Evolutionary conservation across 2,888 invertebrate genomes (phyloP).

Genomic region (Agonum fuliginosum): DNA sequence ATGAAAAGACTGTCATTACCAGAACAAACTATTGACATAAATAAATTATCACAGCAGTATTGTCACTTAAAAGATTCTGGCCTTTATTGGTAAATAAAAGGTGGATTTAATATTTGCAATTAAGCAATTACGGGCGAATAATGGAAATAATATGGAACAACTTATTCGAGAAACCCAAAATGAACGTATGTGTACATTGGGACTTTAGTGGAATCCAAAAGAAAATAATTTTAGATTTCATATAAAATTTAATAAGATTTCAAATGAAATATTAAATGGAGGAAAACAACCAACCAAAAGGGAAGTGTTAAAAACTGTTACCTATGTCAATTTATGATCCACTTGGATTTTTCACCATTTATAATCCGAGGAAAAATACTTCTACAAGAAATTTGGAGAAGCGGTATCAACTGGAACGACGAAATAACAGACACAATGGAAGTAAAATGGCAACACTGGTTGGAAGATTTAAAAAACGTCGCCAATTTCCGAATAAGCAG

Average conservation of each 20-base stretch:
- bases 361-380: conserved; percentile 34
- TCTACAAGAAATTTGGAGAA: conserved; percentile 52
- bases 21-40: background rate
- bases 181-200: conserved; percentile 58
- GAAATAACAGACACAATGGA: background rate
- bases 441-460: conserved; percentile 15
- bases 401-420: conserved; percentile 40
- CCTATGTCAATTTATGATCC: conserved; percentile 57
- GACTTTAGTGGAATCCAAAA: conserved; percentile 56
- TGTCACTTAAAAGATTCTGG: background rate
- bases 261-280: conserved; percentile 45
- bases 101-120: conserved; percentile 60
- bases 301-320: conserved; percentile 50
- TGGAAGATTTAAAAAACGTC: conserved; percentile 5
- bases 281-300: conserved; percentile 58
- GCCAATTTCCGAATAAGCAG: background rate
- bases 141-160: conserved; percentile 12
- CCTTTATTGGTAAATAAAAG: conserved; percentile 4
- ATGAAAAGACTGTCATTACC: background rate
- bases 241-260: conserved; percentile 51
- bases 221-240: conserved; percentile 27
- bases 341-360: conserved; percentile 31
- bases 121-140: conserved; percentile 60
- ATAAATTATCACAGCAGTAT: background rate
- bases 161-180: background rate